These are phyloP conservation scores for Pholis gunnellus DNA, from an alignment of 2,113 vertebrate genomes.

Conservation along the genomic window DNA sequence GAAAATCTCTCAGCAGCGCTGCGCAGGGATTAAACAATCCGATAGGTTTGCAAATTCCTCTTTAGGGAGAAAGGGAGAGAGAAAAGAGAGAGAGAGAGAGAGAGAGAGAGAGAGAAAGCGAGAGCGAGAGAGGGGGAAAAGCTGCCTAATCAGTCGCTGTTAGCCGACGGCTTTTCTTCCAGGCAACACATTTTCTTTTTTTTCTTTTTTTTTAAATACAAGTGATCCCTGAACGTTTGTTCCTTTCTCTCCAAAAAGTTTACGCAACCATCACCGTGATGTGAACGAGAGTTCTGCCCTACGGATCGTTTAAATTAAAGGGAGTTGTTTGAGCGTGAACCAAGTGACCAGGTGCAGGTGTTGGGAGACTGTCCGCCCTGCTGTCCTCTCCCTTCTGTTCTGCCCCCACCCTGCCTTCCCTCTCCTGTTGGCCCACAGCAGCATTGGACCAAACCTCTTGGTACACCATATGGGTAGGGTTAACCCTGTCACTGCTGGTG, in stretches of 20 bases:
- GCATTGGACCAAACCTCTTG: constrained; percentile 78
- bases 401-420: constrained; percentile 73
- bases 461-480: constrained; percentile 80
- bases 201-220: background rate
- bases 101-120: background rate
- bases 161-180: constrained; percentile 38
- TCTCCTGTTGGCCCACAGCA: constrained; percentile 78
- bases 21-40: constrained; percentile 56
- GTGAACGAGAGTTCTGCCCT: constrained; percentile 15
- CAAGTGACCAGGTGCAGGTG: constrained; percentile 81
- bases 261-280: constrained; percentile 35
- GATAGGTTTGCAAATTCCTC: constrained; percentile 56
- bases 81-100: background rate
- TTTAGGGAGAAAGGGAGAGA: constrained; percentile 1
- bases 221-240: constrained; percentile 37
- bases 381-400: constrained; percentile 79
- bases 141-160: constrained; percentile 25
- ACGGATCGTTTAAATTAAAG: constrained; percentile 9
- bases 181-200: background rate
- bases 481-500: constrained; percentile 77
- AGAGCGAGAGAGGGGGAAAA: background rate
- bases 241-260: constrained; percentile 49
- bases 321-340: constrained; percentile 38
- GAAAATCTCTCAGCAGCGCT: constrained; percentile 45
- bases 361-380: constrained; percentile 63